Base-by-base conservation (phyloP, 2,797 vertebrate genomes). In the Calcarius lapponicus region DNA sequence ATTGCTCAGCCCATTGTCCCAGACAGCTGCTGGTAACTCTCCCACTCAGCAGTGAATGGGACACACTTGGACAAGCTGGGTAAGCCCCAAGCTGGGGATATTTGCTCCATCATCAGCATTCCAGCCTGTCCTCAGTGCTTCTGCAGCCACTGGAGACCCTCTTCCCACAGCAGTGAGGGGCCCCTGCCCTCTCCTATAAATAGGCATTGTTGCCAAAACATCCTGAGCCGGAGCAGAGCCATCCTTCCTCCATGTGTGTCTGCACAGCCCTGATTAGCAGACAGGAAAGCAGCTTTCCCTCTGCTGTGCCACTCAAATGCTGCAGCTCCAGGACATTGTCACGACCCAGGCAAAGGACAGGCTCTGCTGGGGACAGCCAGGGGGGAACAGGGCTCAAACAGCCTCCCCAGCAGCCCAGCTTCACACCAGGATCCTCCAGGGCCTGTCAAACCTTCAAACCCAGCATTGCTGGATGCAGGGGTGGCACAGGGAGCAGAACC, bases 181-280 rank as follows among this genome's bases (percentile, higher is more conserved):
- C 78, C 81, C 36, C 83, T 69, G 61, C 62, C 43, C 43, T 42
- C 69, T 94, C 50, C 91, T 97, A 97, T 94, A 97, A 97, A 97
- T 92, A 98, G 95, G 45, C 75, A 64, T 13, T 61, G 45, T 38
- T 90, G 95, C 92, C 89, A 92, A 96, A 91, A 93, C 95, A 97
- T 97, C 96, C 97, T 95, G 97, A 97, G 92, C 69, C 81, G 86
- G 80, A 40, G 50, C 90, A 94, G 90, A 96, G 87, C 97, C 96
- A 95, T 96, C 96, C 96, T 97, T 97, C 97, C 97, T 92, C 66
- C 12, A 10, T 10, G 70, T 65, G n/a, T 79, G 69, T 80, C 93
- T 96, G 94, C 58, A 73, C 36, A 74, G 93, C 36, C 92, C 75
- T 79, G 97, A 97, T 97, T 94, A 97, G 72, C 76, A 86, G 80